Evolutionary conservation across 2,113 vertebrate genomes (phyloP), one percentile per base, ranked within the genome.

Genomic region (Artemisiospiza belli): DNA sequence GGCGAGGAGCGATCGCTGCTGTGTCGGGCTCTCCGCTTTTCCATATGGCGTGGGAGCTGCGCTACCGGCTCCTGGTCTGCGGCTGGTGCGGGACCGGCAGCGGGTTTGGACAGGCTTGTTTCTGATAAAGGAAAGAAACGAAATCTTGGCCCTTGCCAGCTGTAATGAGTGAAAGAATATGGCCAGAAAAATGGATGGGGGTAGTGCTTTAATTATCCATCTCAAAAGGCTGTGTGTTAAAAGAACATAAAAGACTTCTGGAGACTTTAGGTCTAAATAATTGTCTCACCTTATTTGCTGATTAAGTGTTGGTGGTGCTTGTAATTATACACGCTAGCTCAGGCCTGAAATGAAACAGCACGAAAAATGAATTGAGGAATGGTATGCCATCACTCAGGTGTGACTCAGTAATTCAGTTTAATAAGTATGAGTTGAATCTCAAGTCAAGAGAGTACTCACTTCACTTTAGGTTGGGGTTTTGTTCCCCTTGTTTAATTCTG

Each of bases 241-340:
- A 91, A 35, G 31, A 73, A 31, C 25, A 24, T 35, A 9, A 66
- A n/a, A 55, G 27, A 27, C 0, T 90, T n/a, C 51, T 55, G n/a
- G 44, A 80, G 37, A 46, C n/a, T 25, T 33, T 6, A 39, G 27
- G 37, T 79, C 52, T 83, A 72, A n/a, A 6, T 12, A 59, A 70
- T 77, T 74, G 12, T 5, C 28, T 41, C 47, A 0, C 30, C 12
- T 80, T 0, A 0, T 63, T 70, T 74, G 63, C 37, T 83, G 66
- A 27, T 41, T 39, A 44, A 68, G 20, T 66, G 54, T 51, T 89
- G 63, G 24, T 64, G 44, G 11, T 41, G 35, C 39, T 75, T 44
- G 10, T 92, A 84, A 89, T 92, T 87, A 90, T 2, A 86, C 44
- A 61, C 1, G 8, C 12, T 1, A 63, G 27, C 14, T 72, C 30